A percentile compares a stretch with the other conserved stretches of the same genome.
phyloP scores from a whole-genome alignment of 2,888 invertebrate species.

The Ryuthela nishihirai region DNA sequence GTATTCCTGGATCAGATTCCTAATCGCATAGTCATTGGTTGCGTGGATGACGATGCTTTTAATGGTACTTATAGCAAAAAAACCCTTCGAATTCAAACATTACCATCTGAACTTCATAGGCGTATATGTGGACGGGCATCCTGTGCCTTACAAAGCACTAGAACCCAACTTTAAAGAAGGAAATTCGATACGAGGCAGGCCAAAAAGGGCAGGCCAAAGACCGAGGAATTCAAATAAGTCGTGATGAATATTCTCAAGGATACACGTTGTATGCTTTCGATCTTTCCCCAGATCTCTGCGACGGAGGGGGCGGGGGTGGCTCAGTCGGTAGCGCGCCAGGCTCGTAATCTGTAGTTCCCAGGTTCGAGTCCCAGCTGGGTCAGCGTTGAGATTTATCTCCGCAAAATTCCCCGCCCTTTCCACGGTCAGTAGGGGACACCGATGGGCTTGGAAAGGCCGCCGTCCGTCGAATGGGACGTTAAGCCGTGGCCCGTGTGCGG shows the following conservation, averaged over 20 bases:
- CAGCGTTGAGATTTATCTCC: too few relatives aligned
- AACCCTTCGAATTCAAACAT: slow-evolving; percentile 1
- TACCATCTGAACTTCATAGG: neutral
- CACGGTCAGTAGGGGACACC: too few relatives aligned
- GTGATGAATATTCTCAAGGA: slow-evolving; percentile 7
- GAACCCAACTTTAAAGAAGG: too few relatives aligned
- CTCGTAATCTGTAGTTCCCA: too few relatives aligned
- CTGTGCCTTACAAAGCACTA: neutral
- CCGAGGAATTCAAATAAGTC: neutral
- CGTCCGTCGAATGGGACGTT: too few relatives aligned
- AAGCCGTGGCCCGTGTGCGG: too few relatives aligned
- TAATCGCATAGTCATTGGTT: slow-evolving; percentile 3
- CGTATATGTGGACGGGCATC: slow-evolving; percentile 8
- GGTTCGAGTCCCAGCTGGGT: too few relatives aligned
- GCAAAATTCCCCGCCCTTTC: too few relatives aligned
- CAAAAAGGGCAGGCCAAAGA: neutral
- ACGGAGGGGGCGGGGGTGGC: too few relatives aligned
- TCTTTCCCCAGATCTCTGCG: slow-evolving; percentile 8
- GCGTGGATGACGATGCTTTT: slow-evolving; percentile 2
- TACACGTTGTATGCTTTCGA: slow-evolving; percentile 10
- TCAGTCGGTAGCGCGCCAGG: too few relatives aligned
- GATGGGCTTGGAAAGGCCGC: too few relatives aligned
- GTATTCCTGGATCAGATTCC: slow-evolving; percentile 6
- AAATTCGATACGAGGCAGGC: neutral
- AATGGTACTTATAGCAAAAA: slow-evolving; percentile 1